Evolutionary conservation across 2,113 vertebrate species (phyloP).

Genomic region (Crotalus tigris): DNA sequence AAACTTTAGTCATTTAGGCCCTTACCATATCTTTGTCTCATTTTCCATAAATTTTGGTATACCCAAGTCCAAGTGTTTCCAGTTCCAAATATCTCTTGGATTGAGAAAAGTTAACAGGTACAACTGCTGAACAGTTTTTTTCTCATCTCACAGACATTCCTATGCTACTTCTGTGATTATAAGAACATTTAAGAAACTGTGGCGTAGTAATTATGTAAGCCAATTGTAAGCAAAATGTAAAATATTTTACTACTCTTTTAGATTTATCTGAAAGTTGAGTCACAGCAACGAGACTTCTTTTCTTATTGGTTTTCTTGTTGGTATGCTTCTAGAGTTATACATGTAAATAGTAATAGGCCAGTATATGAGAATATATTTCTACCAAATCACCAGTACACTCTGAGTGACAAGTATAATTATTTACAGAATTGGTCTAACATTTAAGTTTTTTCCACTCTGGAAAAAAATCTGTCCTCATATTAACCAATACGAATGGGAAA

Average conservation of each 20-base stretch:
- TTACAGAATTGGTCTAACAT: slow-evolving; percentile 13
- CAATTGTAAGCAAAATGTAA: not conserved
- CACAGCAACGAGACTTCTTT: not conserved
- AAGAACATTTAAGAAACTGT: not conserved
- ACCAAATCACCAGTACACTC: not conserved
- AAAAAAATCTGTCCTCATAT: slow-evolving; percentile 12
- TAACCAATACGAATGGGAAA: slow-evolving; percentile 26
- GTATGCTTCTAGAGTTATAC: not conserved
- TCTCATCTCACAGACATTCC: not conserved
- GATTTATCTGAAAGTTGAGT: not conserved
- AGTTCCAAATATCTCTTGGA: not conserved
- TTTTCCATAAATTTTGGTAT: not conserved
- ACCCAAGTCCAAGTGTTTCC: not conserved
- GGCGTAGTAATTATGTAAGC: not conserved
- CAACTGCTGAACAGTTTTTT: not conserved
- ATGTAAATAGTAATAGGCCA: not conserved
- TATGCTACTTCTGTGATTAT: not conserved
- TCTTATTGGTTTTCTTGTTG: not conserved
- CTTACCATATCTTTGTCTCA: not conserved
- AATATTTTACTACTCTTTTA: not conserved
- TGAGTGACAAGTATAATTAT: not conserved
- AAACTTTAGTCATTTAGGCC: not conserved
- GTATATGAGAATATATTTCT: not conserved
- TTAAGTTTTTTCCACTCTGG: not conserved
- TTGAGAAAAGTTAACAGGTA: not conserved